Conservation (phyloP, 1,140 invertebrate genomes). For the Ctenoplectra terminalis region DNA sequence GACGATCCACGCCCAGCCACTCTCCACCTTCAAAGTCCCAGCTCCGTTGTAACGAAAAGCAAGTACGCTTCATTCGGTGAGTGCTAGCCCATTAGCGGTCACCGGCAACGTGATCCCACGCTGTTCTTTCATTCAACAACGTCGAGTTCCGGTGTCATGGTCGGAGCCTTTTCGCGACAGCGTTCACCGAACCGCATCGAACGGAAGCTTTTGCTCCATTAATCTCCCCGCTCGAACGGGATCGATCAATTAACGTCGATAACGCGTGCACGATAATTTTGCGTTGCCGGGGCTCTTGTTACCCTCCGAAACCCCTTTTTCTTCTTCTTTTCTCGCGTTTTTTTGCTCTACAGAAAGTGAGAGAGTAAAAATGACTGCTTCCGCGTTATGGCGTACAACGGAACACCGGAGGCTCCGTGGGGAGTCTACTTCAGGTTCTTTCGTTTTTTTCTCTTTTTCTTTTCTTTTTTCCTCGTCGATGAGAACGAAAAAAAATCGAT, state of each 20-base stretch:
- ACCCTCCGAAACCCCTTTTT: not conserved
- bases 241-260: conserved; percentile 44
- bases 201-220: conserved; percentile 20
- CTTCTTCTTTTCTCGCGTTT: not conserved
- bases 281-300: not conserved
- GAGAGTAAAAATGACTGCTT: too few relatives aligned
- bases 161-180: not conserved
- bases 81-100: conserved; percentile 7
- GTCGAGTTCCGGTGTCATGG: not conserved
- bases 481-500: conserved; percentile 30
- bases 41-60: not conserved
- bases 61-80: not conserved
- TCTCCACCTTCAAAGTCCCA: not conserved
- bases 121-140: conserved; percentile 17
- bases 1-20: not conserved
- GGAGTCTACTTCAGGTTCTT: not conserved
- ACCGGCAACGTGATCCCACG: not conserved
- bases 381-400: not conserved
- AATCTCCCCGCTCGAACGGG: not conserved
- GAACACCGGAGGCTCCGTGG: not conserved
- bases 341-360: not conserved
- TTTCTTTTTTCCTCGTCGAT: not conserved
- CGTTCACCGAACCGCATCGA: not conserved
- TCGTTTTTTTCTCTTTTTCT: not conserved
- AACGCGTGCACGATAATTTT: conserved; percentile 32